Conservation (phyloP, 1,140 invertebrate species). For the Penaeus indicus region DNA sequence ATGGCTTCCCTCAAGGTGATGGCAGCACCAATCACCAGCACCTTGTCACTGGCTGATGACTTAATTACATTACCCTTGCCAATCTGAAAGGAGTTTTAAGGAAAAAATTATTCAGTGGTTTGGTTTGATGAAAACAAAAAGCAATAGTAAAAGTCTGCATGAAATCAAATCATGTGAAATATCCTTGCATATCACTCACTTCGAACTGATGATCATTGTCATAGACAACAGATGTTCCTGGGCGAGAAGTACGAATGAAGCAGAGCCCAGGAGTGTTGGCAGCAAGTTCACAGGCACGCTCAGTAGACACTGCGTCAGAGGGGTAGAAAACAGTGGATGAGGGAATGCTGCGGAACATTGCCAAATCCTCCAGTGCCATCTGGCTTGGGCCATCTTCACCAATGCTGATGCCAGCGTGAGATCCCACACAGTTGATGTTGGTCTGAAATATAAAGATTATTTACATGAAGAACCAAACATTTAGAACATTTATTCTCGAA, state of each 20-base stretch:
- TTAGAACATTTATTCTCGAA: background rate
- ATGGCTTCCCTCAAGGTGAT: conserved; percentile 94
- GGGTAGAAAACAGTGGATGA: conserved; percentile 96
- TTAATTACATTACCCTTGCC: conserved; percentile 87
- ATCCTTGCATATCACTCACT: conserved; percentile 72
- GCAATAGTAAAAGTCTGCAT: background rate
- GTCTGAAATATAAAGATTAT: conserved; percentile 74
- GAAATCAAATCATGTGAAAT: conserved; percentile 18
- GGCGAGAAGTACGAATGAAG: conserved; percentile 95
- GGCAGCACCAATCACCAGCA: conserved; percentile 91
- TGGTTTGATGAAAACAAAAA: conserved; percentile 37
- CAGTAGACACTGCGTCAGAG: conserved; percentile 92
- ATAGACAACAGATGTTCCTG: conserved; percentile 90
- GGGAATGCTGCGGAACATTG: conserved; percentile 94
- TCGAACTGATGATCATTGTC: conserved; percentile 86
- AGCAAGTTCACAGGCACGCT: conserved; percentile 94
- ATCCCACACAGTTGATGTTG: conserved; percentile 92
- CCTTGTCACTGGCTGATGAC: conserved; percentile 80
- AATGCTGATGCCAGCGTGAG: conserved; percentile 94
- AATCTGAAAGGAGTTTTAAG: conserved; percentile 71
- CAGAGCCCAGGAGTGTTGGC: conserved; percentile 96
- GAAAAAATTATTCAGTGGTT: background rate
- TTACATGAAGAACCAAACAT: no score
- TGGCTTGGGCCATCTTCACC: conserved; percentile 98
- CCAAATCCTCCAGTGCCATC: conserved; percentile 98